Evolutionary conservation across 2,113 vertebrate genomes (phyloP), one percentile per base, ranked within the genome.

Genomic region (Xiphias gladius): DNA sequence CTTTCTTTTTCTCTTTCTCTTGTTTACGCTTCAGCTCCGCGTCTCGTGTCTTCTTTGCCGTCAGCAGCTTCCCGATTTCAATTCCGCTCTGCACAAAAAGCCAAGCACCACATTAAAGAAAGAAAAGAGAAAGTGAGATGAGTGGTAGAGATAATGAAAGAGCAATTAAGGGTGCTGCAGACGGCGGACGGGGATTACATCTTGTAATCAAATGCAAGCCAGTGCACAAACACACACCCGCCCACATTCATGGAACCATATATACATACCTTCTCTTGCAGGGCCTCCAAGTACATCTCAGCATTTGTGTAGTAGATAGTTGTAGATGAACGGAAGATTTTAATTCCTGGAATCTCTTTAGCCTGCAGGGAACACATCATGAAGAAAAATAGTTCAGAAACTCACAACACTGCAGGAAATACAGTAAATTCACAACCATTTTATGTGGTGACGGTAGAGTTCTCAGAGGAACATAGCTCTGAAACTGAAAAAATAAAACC

Each of bases 291-390:
- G 0, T 97, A 98, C 79, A 98, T 82, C 83, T 98, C 97, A 28
- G 97, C 96, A 0, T 99, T 99, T 81, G 98, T 96, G 85, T 97
- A 99, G 93, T 96, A 97, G 71, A 98, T 4, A 0, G 97, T 97
- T 62, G 94, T 89, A 0, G 97, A 97, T 37, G 97, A 98, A 43
- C 92, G 95, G 92, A 99, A 99, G 74, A 99, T 96, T 93, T 96
- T 98, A 84, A 99, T 94, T 0, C 97, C 97, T 0, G 96, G 95
- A 87, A 99, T 84, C 90, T 97, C 96, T 86, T 90, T 95, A 68
- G 96, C 97, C 97, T 99, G 82, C 5, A 57, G 72, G 26, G 12
- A 35, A 86, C 79, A 93, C 28, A 84, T 35, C 26, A 59, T 24
- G 19, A 62, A 48, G 73, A 1, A 13, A 37, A 50, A n/a, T 24